Percentiles rank a stretch among this genome's conserved stretches.
phyloP scores from a whole-genome alignment of 1,140 invertebrate genomes.

The Pogonus chalceus region DNA sequence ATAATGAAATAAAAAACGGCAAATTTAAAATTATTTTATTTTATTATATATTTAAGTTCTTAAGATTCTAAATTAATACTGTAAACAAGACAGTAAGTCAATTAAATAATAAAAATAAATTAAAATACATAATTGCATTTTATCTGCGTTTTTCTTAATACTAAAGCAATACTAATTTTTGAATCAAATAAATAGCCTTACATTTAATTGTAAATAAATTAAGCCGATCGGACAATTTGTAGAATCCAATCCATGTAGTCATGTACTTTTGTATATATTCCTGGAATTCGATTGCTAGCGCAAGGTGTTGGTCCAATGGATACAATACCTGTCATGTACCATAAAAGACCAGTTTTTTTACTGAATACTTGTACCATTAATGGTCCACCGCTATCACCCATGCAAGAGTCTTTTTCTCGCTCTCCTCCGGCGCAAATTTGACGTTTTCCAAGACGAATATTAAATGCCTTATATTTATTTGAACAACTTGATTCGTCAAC shows the following conservation, averaged over 20 bases:
- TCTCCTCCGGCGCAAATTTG: constrained; percentile 56
- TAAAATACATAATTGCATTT: no score
- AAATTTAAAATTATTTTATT: no score
- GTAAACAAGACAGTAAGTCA: no score
- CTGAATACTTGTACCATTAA: constrained; percentile 41
- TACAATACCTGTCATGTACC: constrained; percentile 35
- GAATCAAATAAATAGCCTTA: no score
- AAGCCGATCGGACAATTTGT: background rate
- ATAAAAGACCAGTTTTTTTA: background rate
- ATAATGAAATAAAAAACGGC: no score
- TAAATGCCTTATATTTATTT: constrained; percentile 8
- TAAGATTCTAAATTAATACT: no score
- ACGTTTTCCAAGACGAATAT: background rate
- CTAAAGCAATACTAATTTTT: no score
- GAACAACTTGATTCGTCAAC: constrained; percentile 14
- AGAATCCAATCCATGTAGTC: constrained; percentile 42
- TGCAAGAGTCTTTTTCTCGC: constrained; percentile 54
- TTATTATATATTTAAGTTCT: no score
- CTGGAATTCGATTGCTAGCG: constrained; percentile 37
- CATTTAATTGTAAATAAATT: background rate
- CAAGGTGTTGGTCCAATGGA: constrained; percentile 44
- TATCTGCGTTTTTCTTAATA: no score
- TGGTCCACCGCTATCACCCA: constrained; percentile 68
- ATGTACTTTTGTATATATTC: constrained; percentile 44
- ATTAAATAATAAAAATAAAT: no score